Percentiles rank a stretch among this genome's conserved stretches.
phyloP scores from a whole-genome alignment of 1,140 invertebrate genomes.

The Nasonia giraulti region DNA sequence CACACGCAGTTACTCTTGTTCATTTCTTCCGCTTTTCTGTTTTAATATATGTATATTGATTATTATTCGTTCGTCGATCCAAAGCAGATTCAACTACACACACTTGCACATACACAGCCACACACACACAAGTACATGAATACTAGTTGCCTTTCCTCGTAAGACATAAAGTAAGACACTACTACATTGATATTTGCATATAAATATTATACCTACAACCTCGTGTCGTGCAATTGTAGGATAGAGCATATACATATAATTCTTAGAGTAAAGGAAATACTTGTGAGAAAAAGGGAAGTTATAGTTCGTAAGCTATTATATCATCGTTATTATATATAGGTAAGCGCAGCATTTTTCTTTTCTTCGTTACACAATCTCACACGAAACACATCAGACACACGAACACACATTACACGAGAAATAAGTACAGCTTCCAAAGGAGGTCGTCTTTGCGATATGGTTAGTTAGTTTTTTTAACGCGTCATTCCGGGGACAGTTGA shows the following conservation, averaged over 20 bases:
- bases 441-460: constrained; percentile 18
- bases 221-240: constrained; percentile 67
- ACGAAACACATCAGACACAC: background rate
- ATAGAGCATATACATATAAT: constrained; percentile 52
- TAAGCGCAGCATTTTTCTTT: background rate
- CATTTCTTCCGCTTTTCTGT: constrained; percentile 35
- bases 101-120: constrained; percentile 6
- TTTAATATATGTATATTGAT: background rate
- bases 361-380: background rate
- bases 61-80: constrained; percentile 23
- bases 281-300: constrained; percentile 8
- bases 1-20: constrained; percentile 14
- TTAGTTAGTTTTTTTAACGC: constrained; percentile 34
- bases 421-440: constrained; percentile 18
- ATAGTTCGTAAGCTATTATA: constrained; percentile 34
- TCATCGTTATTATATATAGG: background rate
- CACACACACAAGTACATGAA: background rate
- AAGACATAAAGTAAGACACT: background rate
- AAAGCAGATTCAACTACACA: constrained; percentile 14
- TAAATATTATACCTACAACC: constrained; percentile 45
- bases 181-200: constrained; percentile 37
- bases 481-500: constrained; percentile 61
- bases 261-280: constrained; percentile 28
- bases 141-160: constrained; percentile 27
- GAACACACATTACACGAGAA: background rate